These are phyloP conservation scores for Taurulus bubalis DNA, from an alignment of 2,113 vertebrate species.

Conservation along the genomic window DNA sequence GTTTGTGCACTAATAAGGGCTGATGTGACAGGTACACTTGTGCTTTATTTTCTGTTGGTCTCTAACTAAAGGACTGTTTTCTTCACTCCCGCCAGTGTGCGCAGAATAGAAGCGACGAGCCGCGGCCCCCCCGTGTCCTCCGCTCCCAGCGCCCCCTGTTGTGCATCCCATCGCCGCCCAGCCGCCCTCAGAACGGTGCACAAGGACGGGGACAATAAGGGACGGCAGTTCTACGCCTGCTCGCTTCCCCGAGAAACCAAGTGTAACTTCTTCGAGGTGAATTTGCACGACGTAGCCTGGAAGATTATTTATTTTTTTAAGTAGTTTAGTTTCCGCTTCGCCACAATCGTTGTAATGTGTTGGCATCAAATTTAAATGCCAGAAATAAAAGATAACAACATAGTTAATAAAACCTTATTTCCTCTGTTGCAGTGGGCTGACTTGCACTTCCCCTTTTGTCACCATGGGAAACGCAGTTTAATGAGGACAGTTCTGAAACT, in stretches of 20 bases:
- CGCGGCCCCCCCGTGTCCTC: constrained; percentile 21
- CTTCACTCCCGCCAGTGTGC: constrained; percentile 43
- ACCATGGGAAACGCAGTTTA: constrained; percentile 88
- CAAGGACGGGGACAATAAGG: constrained; percentile 92
- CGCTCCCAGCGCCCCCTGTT: constrained; percentile 78
- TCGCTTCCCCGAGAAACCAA: constrained; percentile 85
- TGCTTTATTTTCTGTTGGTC: constrained; percentile 47
- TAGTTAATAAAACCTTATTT: constrained; percentile 3
- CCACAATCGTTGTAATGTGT: neutral
- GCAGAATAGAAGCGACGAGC: constrained; percentile 40
- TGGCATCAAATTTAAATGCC: constrained; percentile 4
- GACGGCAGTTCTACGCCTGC: constrained; percentile 91
- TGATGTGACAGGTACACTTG: constrained; percentile 46
- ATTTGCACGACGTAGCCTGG: constrained; percentile 1
- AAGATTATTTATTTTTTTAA: too few species aligned
- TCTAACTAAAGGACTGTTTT: constrained; percentile 59
- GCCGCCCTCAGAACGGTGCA: constrained; percentile 87
- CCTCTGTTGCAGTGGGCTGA: constrained; percentile 91
- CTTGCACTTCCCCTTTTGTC: constrained; percentile 89
- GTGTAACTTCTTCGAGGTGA: constrained; percentile 92
- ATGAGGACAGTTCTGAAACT: constrained; percentile 94
- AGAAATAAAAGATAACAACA: neutral
- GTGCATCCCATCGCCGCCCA: constrained; percentile 83
- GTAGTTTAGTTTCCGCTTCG: neutral
- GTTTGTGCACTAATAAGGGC: constrained; percentile 54